Evolutionary conservation across 1,140 invertebrate species (phyloP).

Genomic region (Ceratosolen solmsi): DNA sequence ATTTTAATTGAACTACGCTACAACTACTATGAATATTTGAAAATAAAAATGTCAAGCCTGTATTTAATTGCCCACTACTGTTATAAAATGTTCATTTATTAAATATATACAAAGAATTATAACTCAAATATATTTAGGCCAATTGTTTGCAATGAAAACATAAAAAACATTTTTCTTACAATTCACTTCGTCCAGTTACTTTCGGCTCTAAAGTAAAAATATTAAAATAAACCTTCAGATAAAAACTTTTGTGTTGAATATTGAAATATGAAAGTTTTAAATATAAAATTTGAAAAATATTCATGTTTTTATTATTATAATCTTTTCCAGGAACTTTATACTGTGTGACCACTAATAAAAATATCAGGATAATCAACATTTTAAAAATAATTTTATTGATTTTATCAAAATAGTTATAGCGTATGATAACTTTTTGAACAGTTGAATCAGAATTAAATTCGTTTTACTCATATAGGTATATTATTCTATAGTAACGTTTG

Average conservation of each 20-base stretch:
- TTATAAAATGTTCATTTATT: not conserved
- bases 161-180: constrained; percentile 11
- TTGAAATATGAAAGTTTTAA: not conserved
- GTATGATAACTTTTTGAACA: not conserved
- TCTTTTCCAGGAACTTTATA: not conserved
- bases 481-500: not conserved
- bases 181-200: constrained; percentile 13
- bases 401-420: constrained; percentile 2
- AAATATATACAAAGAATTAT: not conserved
- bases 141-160: not conserved
- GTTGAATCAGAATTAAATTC: constrained; percentile 22
- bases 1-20: not conserved
- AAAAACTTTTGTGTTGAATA: not conserved
- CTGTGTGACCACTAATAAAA: not conserved
- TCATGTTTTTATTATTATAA: not conserved
- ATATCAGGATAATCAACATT: constrained; percentile 18
- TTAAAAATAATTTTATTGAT: not conserved
- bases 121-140: not conserved
- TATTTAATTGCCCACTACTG: not conserved
- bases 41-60: not conserved
- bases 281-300: constrained; percentile 37
- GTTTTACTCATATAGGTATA: not conserved
- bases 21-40: not conserved
- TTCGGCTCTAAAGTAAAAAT: not conserved
- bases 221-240: constrained; percentile 1